phyloP scores from a whole-genome alignment of 2,113 vertebrate genomes.

The Otis tarda region DNA sequence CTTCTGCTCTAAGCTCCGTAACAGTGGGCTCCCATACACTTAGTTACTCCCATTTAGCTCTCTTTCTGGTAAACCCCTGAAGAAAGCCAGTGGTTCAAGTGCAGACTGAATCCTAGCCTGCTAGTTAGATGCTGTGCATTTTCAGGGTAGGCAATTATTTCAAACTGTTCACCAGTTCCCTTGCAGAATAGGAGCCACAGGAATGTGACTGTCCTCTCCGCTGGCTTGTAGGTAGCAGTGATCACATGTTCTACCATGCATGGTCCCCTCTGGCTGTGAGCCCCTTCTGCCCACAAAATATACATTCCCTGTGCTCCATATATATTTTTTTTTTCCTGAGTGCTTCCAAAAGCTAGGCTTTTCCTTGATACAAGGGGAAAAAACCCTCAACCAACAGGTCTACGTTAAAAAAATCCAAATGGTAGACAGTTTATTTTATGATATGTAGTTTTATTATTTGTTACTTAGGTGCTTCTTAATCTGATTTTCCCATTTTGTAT shows the following conservation, averaged over 20 bases:
- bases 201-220: background rate
- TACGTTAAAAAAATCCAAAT: background rate
- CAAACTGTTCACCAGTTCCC: background rate
- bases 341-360: background rate
- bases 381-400: background rate
- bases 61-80: background rate
- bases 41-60: background rate
- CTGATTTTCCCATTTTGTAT: background rate
- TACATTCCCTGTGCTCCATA: background rate
- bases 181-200: background rate
- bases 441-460: background rate
- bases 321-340: background rate
- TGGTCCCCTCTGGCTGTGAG: background rate
- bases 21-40: background rate
- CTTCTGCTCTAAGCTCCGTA: background rate
- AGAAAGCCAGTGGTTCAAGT: background rate
- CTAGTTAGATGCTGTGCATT: background rate
- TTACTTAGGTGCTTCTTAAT: background rate
- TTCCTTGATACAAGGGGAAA: background rate
- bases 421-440: background rate
- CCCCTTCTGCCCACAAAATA: background rate
- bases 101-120: background rate
- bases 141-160: background rate
- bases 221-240: background rate
- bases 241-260: background rate